Evolutionary conservation across 2,797 vertebrate genomes (phyloP), one percentile per base, ranked within the genome.

Genomic region (Coreius guichenoti): DNA sequence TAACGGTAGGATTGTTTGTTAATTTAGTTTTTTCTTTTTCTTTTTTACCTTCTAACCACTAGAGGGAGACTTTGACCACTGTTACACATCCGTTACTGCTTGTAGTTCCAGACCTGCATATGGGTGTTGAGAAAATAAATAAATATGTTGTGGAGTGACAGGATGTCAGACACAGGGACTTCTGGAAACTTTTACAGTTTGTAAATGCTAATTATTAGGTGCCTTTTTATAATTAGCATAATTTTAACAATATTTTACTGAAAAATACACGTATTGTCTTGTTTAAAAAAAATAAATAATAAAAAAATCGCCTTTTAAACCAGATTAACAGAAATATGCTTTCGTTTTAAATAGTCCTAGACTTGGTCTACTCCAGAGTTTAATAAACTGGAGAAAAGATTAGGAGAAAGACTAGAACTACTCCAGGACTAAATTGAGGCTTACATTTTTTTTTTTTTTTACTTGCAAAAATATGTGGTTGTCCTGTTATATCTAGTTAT

Each of bases 31-130:
- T 23, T 7, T 0, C 2, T 43, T 17, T 8, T 12, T 63, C 23
- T 43, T 7, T n/a, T 63, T 63, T 0, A 16, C 5, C 4, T 74
- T 31, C 9, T 33, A 3, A 65, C 70, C 81, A 63, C 43, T 14
- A 83, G 81, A 33, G 43, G 70, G 70, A 74, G 81, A 75, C 81
- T 36, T 33, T 47, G 45, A 21, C 70, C 19, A 29, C 51, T 31
- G 9, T 23, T 26, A 11, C 29, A 69, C 65, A 72, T 2, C 8
- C 29, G 12, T 31, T 49, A 5, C n/a, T 8, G 61, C 43, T 2
- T 16, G 17, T 9, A 16, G n/a, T 79, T 49, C 7, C 12, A 56
- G 11, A 76, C 6, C 31, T 36, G 13, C 49, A 33, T 7, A 33
- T 36, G 1, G 39, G 39, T 39, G 8, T 39, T 47, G 26, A 54